Base-by-base conservation (phyloP, 2,888 invertebrate species). In the Orthosia incerta region DNA sequence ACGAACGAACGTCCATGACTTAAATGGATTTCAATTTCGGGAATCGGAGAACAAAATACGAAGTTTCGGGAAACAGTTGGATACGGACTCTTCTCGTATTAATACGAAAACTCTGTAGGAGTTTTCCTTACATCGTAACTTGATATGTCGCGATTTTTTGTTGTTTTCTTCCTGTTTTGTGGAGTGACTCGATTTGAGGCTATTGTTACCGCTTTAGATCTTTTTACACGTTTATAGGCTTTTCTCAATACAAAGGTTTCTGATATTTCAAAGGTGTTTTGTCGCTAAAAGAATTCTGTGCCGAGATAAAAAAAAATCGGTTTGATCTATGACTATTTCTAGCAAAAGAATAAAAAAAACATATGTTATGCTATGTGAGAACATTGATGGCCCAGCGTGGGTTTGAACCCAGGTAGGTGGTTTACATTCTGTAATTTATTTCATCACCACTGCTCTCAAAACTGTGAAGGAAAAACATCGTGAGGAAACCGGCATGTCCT, bases 21-120 rank as follows among this genome's bases (percentile, higher is more conserved):
- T 72, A 79, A 84, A 79, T 82, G 72, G 80, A 85, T 81, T 81
- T 79, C 83, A 79, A 81, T 81, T 85, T 83, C 61, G 61, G 61
- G 48, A 71, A 83, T 80, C 74, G 59, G 23, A 73, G 53, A 73
- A 78, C 78, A 85, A 76, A 83, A 76, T 80, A 64, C 76, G 62
- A 81, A 81, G 74, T 79, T 85, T 81, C n/a, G 63, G 67, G 65
- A 72, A 71, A 72, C 79, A 55, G 59, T 74, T 78, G 61, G 68
- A 74, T 67, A 74, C n/a, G 55, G 26, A 80, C 20, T 77, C 74
- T 71, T 79, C 26, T 74, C 70, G 69, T 73, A 62, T 68, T 76
- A 78, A 80, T 74, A 70, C 68, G 50, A 68, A 71, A 71, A 56
- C 50, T 80, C 31, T 15, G 20, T 61, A 46, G 48, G 39, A 23